Percentiles rank a stretch among this genome's conserved stretches.
Evolutionary conservation across 2,888 invertebrate species (phyloP).

Genomic region (Apotomis capreana): DNA sequence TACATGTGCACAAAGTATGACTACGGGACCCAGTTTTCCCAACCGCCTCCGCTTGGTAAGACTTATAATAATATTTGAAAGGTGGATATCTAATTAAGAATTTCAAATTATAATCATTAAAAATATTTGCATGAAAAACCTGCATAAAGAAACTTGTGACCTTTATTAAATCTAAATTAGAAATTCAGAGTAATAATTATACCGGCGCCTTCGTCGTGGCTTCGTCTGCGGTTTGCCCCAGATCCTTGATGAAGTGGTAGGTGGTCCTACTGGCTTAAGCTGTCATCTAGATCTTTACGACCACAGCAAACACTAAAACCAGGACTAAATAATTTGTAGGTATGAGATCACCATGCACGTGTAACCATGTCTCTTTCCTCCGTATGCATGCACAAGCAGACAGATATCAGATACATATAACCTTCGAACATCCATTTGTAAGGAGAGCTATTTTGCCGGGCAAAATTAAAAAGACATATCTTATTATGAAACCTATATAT

Average conservation of each 20-base stretch:
- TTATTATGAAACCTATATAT: too few relatives aligned
- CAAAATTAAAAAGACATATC: too few relatives aligned
- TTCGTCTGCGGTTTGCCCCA: slow-evolving; percentile 49
- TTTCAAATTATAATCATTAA: not conserved
- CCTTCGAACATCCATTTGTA: slow-evolving; percentile 32
- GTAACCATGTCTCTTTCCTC: not conserved
- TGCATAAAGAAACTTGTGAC: not conserved
- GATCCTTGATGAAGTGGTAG: slow-evolving; percentile 47
- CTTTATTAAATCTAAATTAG: slow-evolving; percentile 15
- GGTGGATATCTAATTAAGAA: not conserved
- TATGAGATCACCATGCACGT: slow-evolving; percentile 7
- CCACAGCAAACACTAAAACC: not conserved
- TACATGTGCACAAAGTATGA: too few relatives aligned
- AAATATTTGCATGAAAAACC: not conserved
- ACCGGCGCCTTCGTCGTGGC: slow-evolving; percentile 53
- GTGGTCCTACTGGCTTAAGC: not conserved
- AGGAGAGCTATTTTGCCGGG: slow-evolving; percentile 16
- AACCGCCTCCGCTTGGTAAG: not conserved
- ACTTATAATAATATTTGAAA: not conserved
- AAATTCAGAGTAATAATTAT: slow-evolving; percentile 42
- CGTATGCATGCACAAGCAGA: not conserved
- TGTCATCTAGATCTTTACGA: not conserved
- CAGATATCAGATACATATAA: slow-evolving; percentile 5
- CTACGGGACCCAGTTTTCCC: too few relatives aligned
- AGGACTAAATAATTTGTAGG: not conserved